These are phyloP conservation scores for Dasyornis broadbenti DNA, from an alignment of 2,113 vertebrate genomes.

Conservation along the genomic window DNA sequence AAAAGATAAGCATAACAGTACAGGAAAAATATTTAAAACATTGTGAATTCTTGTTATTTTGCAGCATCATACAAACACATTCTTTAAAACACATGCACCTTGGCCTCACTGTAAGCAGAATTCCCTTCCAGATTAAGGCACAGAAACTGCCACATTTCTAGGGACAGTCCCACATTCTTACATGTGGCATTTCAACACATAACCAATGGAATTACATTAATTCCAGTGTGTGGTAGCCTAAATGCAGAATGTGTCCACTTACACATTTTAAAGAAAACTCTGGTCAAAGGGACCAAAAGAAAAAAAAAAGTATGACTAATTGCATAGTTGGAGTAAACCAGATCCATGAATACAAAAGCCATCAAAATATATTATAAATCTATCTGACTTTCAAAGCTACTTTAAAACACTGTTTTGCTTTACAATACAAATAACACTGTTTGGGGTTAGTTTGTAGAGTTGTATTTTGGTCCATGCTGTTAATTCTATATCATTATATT, in stretches of 20 bases:
- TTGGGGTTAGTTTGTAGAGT: conserved; percentile 41
- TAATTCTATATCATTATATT: conserved; percentile 50
- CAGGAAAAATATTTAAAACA: not conserved
- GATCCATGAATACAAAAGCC: conserved; percentile 29
- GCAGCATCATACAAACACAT: not conserved
- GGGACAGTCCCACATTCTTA: not conserved
- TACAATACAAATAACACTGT: conserved; percentile 65
- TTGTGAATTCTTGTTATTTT: not conserved
- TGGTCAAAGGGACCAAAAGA: not conserved
- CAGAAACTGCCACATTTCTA: not conserved
- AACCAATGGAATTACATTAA: not conserved
- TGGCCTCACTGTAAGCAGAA: not conserved
- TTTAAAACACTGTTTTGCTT: conserved; percentile 64
- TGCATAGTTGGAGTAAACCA: conserved; percentile 27
- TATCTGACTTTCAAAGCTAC: conserved; percentile 57
- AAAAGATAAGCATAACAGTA: not conserved
- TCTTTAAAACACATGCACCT: not conserved
- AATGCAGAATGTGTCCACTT: not conserved
- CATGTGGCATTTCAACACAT: not conserved
- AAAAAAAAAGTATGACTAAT: not conserved
- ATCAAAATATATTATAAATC: conserved; percentile 75
- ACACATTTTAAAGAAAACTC: not conserved
- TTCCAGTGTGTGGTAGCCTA: not conserved
- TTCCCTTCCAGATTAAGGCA: not conserved
- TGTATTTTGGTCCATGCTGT: conserved; percentile 64